Conservation (phyloP, 2,113 vertebrate genomes). For the Onychostruthus taczanowskii region DNA sequence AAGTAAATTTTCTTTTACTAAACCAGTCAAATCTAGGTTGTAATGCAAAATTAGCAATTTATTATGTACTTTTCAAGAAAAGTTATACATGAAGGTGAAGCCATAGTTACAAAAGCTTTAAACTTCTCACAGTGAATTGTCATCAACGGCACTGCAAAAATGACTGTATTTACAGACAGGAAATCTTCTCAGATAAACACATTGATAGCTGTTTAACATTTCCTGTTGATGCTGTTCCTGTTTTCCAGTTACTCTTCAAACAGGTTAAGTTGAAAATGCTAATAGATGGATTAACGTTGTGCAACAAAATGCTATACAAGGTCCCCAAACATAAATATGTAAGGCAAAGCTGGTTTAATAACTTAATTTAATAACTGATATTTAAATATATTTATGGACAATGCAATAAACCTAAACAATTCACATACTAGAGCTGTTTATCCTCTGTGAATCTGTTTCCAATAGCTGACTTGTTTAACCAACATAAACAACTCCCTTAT, state of each 20-base stretch:
- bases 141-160: neutral
- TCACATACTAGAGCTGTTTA: slow-evolving; percentile 11
- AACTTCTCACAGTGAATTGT: neutral
- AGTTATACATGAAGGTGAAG: neutral
- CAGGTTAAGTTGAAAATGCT: neutral
- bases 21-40: neutral
- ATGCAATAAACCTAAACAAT: slow-evolving; percentile 14
- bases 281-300: neutral
- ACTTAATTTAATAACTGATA: slow-evolving; percentile 1
- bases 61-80: neutral
- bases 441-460: slow-evolving; percentile 39
- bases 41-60: neutral
- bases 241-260: slow-evolving; percentile 1
- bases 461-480: slow-evolving; percentile 52
- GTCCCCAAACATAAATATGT: neutral
- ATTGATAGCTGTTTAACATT: neutral
- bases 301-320: neutral
- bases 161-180: neutral
- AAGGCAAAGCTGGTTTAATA: neutral
- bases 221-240: neutral
- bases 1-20: neutral
- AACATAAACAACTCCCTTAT: slow-evolving; percentile 45
- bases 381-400: slow-evolving; percentile 11
- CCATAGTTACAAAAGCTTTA: neutral
- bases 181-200: neutral